A percentile compares a stretch with the other conserved stretches of the same genome.
These are phyloP conservation scores for Paramormyrops kingsleyae DNA, from an alignment of 2,113 vertebrate genomes.

Conservation along the genomic window DNA sequence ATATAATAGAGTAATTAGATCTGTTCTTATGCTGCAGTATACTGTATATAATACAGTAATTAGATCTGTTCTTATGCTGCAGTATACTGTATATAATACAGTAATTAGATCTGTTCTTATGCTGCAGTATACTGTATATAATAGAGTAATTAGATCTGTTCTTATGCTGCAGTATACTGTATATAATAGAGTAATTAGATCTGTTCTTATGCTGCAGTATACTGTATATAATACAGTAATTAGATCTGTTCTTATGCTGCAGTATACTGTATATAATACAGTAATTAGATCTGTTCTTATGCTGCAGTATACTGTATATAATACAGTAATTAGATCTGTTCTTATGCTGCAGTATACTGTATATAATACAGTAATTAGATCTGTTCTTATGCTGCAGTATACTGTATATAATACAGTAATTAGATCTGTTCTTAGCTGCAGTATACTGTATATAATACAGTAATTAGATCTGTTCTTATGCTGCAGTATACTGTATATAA, in stretches of 20 bases:
- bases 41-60: not conserved
- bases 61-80: not conserved
- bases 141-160: not conserved
- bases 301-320: not conserved
- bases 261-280: not conserved
- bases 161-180: not conserved
- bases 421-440: not conserved
- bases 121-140: not conserved
- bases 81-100: not conserved
- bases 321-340: not conserved
- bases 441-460: not conserved
- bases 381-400: not conserved
- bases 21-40: not conserved
- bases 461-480: not conserved
- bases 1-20: not conserved
- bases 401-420: not conserved
- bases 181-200: not conserved
- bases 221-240: not conserved
- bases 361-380: not conserved
- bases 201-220: not conserved
- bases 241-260: not conserved
- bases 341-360: not conserved
- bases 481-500: not conserved
- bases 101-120: not conserved
- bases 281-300: not conserved